These are phyloP conservation scores for Cynoglossus semilaevis DNA, from an alignment of 2,113 vertebrate species.

Conservation along the genomic window DNA sequence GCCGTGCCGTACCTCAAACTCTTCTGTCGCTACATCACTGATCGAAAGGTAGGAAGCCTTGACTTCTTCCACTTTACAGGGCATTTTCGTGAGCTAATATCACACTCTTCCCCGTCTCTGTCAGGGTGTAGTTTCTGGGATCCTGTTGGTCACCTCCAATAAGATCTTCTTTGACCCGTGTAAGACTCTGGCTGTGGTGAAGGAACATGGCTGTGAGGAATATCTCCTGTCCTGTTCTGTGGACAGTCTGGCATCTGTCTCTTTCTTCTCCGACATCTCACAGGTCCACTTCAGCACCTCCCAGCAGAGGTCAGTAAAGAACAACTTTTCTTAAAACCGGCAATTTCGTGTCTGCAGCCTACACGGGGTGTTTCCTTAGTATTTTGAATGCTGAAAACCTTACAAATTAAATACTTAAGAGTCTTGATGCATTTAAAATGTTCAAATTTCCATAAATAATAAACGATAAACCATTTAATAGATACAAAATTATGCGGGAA, in stretches of 20 bases:
- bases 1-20: conserved; percentile 76
- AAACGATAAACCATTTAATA: too few relatives aligned
- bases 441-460: too few relatives aligned
- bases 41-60: conserved; percentile 72
- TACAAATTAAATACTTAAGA: too few relatives aligned
- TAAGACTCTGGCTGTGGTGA: conserved; percentile 77
- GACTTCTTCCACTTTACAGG: too few relatives aligned
- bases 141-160: conserved; percentile 76
- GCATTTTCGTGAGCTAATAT: neutral
- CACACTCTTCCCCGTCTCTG: neutral
- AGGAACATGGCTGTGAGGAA: conserved; percentile 79
- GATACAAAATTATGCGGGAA: too few relatives aligned
- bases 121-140: conserved; percentile 79
- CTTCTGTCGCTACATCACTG: conserved; percentile 79
- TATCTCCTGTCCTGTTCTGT: conserved; percentile 77
- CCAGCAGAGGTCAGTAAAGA: conserved; percentile 68
- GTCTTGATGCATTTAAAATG: too few relatives aligned
- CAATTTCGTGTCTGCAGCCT: too few relatives aligned
- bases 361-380: too few relatives aligned
- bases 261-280: conserved; percentile 77
- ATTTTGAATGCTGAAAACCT: too few relatives aligned
- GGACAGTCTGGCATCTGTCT: conserved; percentile 71
- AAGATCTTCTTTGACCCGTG: conserved; percentile 83
- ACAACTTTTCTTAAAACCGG: neutral
- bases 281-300: conserved; percentile 73